Conservation (phyloP, 37 sponge, comb jelly and placozoan genomes). For the Hexactinellida sp. region DNA sequence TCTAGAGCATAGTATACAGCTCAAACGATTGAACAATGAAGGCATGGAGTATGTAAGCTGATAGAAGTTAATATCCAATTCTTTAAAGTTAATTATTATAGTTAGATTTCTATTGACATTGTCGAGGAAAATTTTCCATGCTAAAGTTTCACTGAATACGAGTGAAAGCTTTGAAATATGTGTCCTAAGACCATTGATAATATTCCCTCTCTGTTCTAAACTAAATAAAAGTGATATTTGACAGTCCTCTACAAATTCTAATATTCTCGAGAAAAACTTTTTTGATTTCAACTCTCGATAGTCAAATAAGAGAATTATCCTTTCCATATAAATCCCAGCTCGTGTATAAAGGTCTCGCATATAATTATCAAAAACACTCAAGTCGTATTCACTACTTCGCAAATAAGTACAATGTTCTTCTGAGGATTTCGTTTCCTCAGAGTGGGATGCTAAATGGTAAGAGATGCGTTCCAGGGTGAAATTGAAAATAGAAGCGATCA, state of each 20-base stretch:
- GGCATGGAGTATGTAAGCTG: not conserved
- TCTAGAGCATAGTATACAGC: not conserved
- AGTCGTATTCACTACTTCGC: not conserved
- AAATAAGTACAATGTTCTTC: conserved; percentile 4
- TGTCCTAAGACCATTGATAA: not conserved
- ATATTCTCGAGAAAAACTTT: not conserved
- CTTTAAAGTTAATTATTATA: not conserved
- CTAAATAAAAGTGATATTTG: not conserved
- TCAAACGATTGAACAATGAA: not conserved
- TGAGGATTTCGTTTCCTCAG: not conserved
- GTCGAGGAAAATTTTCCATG: not conserved
- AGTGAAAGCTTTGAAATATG: not conserved
- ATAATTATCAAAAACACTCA: not conserved
- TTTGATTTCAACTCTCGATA: not conserved
- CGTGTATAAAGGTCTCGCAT: not conserved
- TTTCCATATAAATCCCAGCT: conserved; percentile 10
- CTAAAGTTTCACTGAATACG: not conserved
- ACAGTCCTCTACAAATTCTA: not conserved
- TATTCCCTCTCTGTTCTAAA: conserved; percentile 15
- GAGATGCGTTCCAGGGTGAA: not conserved
- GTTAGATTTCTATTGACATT: not conserved
- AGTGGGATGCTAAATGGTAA: not conserved
- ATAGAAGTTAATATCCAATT: not conserved
- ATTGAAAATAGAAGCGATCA: not conserved
- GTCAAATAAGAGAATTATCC: not conserved